phyloP scores from a whole-genome alignment of 2,888 invertebrate species.

The Azorinus chamasolen region DNA sequence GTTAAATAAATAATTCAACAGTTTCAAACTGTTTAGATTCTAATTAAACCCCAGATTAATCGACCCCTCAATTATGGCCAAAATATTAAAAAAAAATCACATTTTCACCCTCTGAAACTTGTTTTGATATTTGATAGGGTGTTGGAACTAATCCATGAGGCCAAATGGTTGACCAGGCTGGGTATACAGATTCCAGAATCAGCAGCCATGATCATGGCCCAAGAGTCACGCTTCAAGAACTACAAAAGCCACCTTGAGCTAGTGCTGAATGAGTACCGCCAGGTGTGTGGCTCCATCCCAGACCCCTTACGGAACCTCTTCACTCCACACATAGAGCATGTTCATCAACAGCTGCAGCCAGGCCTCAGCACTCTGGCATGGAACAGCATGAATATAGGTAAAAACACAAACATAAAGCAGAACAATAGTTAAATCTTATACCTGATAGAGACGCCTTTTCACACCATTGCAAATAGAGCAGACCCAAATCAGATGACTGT shows the following conservation, averaged over 20 bases:
- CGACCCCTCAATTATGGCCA: too few relatives aligned
- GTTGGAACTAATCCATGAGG: constrained; percentile 85
- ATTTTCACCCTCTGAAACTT: too few relatives aligned
- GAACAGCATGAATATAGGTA: constrained; percentile 87
- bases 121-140: too few relatives aligned
- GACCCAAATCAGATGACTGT: too few relatives aligned
- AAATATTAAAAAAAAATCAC: too few relatives aligned
- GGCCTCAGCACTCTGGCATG: constrained; percentile 85
- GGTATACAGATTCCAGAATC: constrained; percentile 85
- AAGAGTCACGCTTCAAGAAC: constrained; percentile 84
- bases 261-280: constrained; percentile 79
- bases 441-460: not conserved
- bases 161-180: constrained; percentile 85
- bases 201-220: constrained; percentile 82
- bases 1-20: too few relatives aligned
- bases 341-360: constrained; percentile 84
- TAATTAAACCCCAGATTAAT: too few relatives aligned
- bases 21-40: too few relatives aligned
- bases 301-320: constrained; percentile 81
- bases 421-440: not conserved
- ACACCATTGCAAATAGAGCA: too few relatives aligned
- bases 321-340: constrained; percentile 79
- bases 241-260: constrained; percentile 85
- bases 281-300: constrained; percentile 82
- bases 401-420: too few relatives aligned